These are phyloP conservation scores for Ceramica pisi DNA, from an alignment of 2,888 invertebrate genomes.

Conservation along the genomic window DNA sequence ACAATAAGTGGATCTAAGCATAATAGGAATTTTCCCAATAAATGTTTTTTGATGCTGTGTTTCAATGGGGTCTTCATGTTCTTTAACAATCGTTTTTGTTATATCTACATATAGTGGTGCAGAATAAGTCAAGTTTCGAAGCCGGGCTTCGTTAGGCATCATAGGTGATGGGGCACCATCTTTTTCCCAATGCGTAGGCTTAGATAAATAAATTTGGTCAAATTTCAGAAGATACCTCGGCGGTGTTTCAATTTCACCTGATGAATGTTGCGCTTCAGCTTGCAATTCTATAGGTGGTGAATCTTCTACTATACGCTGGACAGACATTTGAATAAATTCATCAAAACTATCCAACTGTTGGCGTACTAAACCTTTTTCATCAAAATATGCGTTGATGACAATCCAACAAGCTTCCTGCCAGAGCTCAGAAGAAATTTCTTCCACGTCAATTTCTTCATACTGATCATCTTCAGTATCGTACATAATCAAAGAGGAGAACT, in stretches of 20 bases:
- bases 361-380: conserved; percentile 99
- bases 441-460: conserved; percentile 96
- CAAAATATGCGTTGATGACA: conserved; percentile 99
- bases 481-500: conserved; percentile 74
- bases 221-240: conserved; percentile 98
- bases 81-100: conserved; percentile 98
- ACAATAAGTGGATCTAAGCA: conserved; percentile 99
- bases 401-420: conserved; percentile 99
- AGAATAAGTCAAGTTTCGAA: conserved; percentile 99
- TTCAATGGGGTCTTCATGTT: conserved; percentile 97
- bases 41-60: conserved; percentile 94
- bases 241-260: conserved; percentile 97
- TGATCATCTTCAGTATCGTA: conserved; percentile 90
- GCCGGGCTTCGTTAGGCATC: conserved; percentile 99
- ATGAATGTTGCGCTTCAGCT: conserved; percentile 99
- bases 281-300: conserved; percentile 99
- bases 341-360: conserved; percentile 99
- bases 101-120: conserved; percentile 99
- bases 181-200: conserved; percentile 99
- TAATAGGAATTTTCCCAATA: conserved; percentile 99
- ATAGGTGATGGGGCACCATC: conserved; percentile 99
- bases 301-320: conserved; percentile 99
- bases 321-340: conserved; percentile 99
- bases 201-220: conserved; percentile 99
- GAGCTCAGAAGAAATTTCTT: conserved; percentile 99